Conservation (phyloP, 2,797 vertebrate species). For the Spea hammondii region DNA sequence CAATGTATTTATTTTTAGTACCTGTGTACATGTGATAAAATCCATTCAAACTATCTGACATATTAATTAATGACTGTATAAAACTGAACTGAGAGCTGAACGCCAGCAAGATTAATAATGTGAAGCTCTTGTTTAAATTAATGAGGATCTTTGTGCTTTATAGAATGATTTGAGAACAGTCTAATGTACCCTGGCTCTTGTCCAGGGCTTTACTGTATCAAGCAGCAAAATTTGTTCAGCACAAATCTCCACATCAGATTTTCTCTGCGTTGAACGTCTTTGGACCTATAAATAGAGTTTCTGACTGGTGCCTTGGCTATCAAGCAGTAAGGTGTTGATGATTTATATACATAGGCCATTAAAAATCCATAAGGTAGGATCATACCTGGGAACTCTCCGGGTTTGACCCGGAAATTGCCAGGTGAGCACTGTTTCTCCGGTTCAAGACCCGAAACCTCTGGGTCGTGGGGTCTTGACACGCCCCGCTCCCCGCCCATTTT, state of each 20-base stretch:
- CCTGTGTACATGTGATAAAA: constrained; percentile 23
- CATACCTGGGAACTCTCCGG: too few species aligned
- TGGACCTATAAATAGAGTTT: background rate
- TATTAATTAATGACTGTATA: constrained; percentile 42
- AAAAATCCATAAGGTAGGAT: too few species aligned
- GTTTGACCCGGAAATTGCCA: too few species aligned
- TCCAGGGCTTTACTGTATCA: constrained; percentile 35
- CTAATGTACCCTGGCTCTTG: constrained; percentile 35
- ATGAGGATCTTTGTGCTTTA: constrained; percentile 43
- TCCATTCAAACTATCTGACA: constrained; percentile 39
- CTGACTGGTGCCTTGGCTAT: background rate
- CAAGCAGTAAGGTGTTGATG: background rate
- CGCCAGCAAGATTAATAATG: constrained; percentile 39
- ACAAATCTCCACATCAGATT: constrained; percentile 42
- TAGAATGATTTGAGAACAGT: constrained; percentile 29
- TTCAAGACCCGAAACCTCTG: too few species aligned
- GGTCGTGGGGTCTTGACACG: too few species aligned
- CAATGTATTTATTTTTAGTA: constrained; percentile 29
- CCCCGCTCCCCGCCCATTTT: too few species aligned
- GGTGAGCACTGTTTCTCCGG: too few species aligned
- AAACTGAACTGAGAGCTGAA: constrained; percentile 19
- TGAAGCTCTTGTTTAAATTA: constrained; percentile 43
- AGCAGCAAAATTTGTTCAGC: constrained; percentile 22
- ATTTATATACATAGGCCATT: too few species aligned
- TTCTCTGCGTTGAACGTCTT: constrained; percentile 18